Conservation (phyloP, 2,113 vertebrate species). For the Clinocottus analis region DNA sequence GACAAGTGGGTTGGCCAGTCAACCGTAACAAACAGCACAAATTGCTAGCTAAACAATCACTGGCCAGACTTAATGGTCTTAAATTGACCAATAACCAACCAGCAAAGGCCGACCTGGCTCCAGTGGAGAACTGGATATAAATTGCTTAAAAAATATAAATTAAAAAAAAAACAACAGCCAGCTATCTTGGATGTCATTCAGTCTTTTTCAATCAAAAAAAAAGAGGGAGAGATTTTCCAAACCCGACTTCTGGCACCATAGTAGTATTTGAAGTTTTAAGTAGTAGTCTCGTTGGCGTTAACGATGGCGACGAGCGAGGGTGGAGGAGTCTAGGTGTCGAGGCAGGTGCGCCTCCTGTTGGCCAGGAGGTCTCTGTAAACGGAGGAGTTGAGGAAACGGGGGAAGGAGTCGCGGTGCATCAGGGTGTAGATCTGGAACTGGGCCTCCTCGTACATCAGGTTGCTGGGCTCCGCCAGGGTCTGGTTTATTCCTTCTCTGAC, state of each 20-base stretch:
- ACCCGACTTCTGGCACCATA: conserved; percentile 81
- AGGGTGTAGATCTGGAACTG: conserved; percentile 99
- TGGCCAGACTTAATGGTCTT: conserved; percentile 68
- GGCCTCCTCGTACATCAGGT: conserved; percentile 93
- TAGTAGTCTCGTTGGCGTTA: conserved; percentile 75
- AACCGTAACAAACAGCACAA: conserved; percentile 54
- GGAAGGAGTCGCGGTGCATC: conserved; percentile 99
- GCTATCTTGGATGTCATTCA: conserved; percentile 70
- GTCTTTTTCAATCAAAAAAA: conserved; percentile 75
- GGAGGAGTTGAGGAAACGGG: conserved; percentile 96
- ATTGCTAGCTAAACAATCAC: conserved; percentile 72
- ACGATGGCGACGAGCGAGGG: conserved; percentile 64
- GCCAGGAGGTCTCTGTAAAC: conserved; percentile 94
- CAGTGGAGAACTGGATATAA: conserved; percentile 75
- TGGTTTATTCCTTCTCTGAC: conserved; percentile 95
- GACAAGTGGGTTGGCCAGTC: conserved; percentile 59
- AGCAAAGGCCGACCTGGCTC: conserved; percentile 71
- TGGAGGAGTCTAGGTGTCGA: conserved; percentile 87
- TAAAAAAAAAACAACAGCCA: conserved; percentile 64
- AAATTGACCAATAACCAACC: conserved; percentile 67
- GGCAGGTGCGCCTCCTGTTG: conserved; percentile 85
- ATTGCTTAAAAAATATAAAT: conserved; percentile 79
- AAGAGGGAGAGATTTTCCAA: conserved; percentile 75
- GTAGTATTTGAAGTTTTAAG: conserved; percentile 77
- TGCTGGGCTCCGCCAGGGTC: conserved; percentile 92